phyloP scores from a whole-genome alignment of 2,113 vertebrate genomes.

The Neomonachus schauinslandi region DNA sequence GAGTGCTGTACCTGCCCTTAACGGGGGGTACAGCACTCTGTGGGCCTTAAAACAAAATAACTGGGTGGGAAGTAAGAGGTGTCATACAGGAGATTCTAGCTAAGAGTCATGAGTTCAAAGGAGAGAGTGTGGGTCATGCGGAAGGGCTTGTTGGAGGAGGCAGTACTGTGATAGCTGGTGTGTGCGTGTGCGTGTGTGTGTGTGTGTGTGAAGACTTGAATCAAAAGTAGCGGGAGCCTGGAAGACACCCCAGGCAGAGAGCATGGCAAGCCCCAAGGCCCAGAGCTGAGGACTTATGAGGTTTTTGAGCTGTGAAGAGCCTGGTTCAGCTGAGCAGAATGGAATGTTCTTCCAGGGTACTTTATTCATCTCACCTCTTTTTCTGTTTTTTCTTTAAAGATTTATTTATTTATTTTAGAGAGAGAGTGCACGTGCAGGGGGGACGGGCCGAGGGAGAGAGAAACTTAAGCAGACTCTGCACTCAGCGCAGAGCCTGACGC shows the following conservation, averaged over 20 bases:
- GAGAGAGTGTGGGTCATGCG: not conserved
- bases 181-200: not conserved
- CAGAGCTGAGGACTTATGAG: not conserved
- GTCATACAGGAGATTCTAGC: not conserved
- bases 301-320: not conserved
- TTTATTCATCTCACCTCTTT: not conserved
- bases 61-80: not conserved
- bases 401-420: not conserved
- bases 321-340: not conserved
- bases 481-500: not conserved
- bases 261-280: not conserved
- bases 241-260: not conserved
- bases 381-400: not conserved
- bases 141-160: not conserved
- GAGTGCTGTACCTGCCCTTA: not conserved
- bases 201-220: not conserved
- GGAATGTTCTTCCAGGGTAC: not conserved
- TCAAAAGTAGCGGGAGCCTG: not conserved
- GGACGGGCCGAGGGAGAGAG: not conserved
- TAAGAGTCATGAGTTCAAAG: not conserved
- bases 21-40: rapidly evolving
- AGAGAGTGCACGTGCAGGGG: not conserved
- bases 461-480: not conserved
- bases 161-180: not conserved
- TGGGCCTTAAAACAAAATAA: not conserved